phyloP scores from a whole-genome alignment of 2,888 invertebrate species.

The Matsumyia berberina region DNA sequence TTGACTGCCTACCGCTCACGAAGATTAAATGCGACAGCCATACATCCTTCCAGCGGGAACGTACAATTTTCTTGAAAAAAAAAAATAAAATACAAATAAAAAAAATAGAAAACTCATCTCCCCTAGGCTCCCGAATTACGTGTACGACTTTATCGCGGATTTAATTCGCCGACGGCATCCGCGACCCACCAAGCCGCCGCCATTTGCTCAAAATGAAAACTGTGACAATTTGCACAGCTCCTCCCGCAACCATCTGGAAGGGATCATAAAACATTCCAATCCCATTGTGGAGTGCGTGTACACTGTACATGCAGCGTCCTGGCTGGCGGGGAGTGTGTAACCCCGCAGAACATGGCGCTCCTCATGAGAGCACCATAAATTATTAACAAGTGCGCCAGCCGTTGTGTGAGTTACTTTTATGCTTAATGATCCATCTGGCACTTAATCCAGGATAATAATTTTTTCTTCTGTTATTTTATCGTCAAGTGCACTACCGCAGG shows the following conservation, averaged over 20 bases:
- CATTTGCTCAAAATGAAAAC: constrained; percentile 59
- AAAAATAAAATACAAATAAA: too few species aligned
- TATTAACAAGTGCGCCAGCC: constrained; percentile 75
- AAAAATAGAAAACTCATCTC: neutral
- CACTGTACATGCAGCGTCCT: constrained; percentile 24
- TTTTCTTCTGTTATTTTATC: constrained; percentile 62
- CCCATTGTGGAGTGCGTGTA: constrained; percentile 44
- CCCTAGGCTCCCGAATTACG: constrained; percentile 29
- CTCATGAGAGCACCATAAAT: constrained; percentile 64
- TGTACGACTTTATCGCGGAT: constrained; percentile 56
- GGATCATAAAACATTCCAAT: constrained; percentile 71
- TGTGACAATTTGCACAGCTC: constrained; percentile 67
- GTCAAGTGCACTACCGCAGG: constrained; percentile 70
- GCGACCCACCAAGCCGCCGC: constrained; percentile 18
- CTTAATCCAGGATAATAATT: constrained; percentile 74
- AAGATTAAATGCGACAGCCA: constrained; percentile 58
- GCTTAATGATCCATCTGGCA: constrained; percentile 76
- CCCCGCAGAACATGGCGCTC: constrained; percentile 38
- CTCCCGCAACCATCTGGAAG: constrained; percentile 63
- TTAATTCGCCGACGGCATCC: constrained; percentile 56
- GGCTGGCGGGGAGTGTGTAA: constrained; percentile 30
- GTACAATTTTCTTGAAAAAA: neutral
- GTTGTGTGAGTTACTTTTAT: constrained; percentile 75
- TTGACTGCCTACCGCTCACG: constrained; percentile 18
- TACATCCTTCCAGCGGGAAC: constrained; percentile 41